Conservation (phyloP, 2,113 vertebrate genomes). For the Petrocephalus zakoni region DNA sequence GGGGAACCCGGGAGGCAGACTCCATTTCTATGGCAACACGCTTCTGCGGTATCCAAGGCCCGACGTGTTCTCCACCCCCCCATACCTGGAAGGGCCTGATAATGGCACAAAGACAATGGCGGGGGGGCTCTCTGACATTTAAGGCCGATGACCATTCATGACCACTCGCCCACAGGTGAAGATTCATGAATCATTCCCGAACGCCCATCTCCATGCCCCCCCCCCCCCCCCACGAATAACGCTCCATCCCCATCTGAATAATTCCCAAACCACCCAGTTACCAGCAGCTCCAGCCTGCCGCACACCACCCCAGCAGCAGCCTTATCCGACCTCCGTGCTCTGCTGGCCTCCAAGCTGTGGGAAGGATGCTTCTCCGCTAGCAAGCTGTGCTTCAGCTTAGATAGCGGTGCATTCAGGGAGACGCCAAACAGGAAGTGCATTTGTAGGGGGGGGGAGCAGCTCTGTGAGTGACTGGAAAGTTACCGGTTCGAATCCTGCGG, state of each 20-base stretch:
- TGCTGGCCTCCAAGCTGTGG: not conserved
- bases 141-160: not conserved
- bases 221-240: not conserved
- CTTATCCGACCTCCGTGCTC: not conserved
- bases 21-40: not conserved
- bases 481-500: not conserved
- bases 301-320: not conserved
- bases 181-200: constrained; percentile 1
- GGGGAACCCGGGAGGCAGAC: not conserved
- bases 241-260: not conserved
- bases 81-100: not conserved
- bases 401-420: not conserved
- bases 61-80: not conserved
- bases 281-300: not conserved
- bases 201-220: not conserved
- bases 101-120: not conserved
- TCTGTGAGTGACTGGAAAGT: not conserved
- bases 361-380: not conserved
- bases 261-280: not conserved
- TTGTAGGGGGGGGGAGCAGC: not conserved
- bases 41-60: not conserved
- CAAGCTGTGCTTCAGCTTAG: no score
- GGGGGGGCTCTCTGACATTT: not conserved
- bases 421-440: not conserved
- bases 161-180: not conserved